Percentiles rank a stretch among this genome's conserved stretches.
Conservation (phyloP, 2,113 vertebrate genomes). For the Myocastor coypus region DNA sequence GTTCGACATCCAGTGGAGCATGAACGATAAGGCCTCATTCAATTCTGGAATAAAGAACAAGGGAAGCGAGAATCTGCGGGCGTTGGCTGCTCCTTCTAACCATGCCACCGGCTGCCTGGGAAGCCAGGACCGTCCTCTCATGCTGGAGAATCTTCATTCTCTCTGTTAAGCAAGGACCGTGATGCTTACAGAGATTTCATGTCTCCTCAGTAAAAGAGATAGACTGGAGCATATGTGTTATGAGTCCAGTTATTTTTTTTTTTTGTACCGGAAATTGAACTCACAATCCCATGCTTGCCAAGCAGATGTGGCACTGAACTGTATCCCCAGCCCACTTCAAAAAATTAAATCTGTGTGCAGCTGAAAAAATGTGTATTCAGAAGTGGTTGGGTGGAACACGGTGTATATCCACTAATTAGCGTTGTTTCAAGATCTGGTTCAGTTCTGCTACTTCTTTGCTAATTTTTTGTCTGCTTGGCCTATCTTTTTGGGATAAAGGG, state of each 20-base stretch:
- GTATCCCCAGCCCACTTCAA: too few relatives aligned
- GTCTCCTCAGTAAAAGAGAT: neutral
- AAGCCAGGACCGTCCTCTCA: neutral
- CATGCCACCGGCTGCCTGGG: rapidly evolving
- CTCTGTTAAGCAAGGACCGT: neutral
- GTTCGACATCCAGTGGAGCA: neutral
- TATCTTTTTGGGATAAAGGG: too few relatives aligned
- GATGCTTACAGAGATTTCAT: neutral
- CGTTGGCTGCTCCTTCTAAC: neutral
- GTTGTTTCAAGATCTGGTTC: too few relatives aligned
- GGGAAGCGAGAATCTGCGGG: neutral
- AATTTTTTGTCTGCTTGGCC: too few relatives aligned
- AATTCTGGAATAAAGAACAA: neutral
- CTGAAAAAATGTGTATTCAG: too few relatives aligned
- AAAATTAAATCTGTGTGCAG: neutral
- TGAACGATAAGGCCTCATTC: neutral
- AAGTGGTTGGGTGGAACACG: too few relatives aligned
- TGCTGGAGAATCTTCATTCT: neutral
- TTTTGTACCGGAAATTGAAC: too few relatives aligned
- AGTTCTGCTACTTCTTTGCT: too few relatives aligned
- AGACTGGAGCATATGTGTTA: neutral
- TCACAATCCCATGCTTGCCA: too few relatives aligned
- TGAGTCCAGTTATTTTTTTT: too few relatives aligned
- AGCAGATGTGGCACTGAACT: too few relatives aligned
- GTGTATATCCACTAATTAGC: too few relatives aligned